Evolutionary conservation across 2,888 invertebrate genomes (phyloP), one percentile per base, ranked within the genome.

Genomic region (Yponomeuta plumbellus): DNA sequence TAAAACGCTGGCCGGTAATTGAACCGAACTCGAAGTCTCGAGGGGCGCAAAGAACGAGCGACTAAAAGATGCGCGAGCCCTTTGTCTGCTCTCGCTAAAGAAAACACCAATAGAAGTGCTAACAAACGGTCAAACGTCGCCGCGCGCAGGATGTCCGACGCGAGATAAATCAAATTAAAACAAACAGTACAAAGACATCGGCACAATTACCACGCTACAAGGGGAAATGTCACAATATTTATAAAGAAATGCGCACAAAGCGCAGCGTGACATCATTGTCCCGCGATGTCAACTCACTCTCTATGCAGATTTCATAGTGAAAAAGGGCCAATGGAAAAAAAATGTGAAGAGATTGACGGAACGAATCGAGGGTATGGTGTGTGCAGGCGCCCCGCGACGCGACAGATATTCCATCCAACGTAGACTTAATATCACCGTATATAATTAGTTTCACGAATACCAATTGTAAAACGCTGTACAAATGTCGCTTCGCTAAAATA

Each of bases 161-260:
- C 84, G 83, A 88, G 44, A 91, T 88, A 91, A 90, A 88, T 88
- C 88, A 91, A 89, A 89, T 89, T 88, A 87, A 84, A 87, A 86
- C 83, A 79, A 79, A 77, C 80, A 79, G 76, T 82, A 88, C 86
- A 88, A 88, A 88, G 78, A 83, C 79, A 83, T 86, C 84, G 80
- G 84, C 85, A 88, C 85, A 83, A 85, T 84, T 86, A 84, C 80
- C 81, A 83, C 83, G 80, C 82, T 77, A 75, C 80, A 80, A 87
- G 86, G 87, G 85, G 83, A 82, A 85, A 90, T 90, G 90, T 91
- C 91, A 90, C 87, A 91, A 90, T 90, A 91, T 91, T 90, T 90
- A 88, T 87, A 89, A 88, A 89, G 89, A 88, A 87, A 88, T 80
- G 81, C 70, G 79, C 77, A 89, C 91, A 90, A 90, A 87, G 79